Percentiles rank a stretch among this genome's conserved stretches.
Conservation (phyloP, 2,113 vertebrate genomes). For the Callionymus lyra region DNA sequence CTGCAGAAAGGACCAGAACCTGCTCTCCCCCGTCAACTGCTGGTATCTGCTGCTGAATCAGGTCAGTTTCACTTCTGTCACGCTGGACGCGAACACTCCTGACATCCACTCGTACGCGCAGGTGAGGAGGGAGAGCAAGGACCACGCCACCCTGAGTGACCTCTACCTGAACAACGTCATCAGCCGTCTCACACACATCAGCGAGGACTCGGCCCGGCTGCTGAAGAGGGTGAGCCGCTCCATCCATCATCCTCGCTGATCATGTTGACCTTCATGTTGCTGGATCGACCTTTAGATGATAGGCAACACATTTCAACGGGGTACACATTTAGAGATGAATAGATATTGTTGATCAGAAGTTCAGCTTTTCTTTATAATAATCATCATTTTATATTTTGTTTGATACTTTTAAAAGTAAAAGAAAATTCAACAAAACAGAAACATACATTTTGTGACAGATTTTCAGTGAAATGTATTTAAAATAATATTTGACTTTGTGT, state of each 20-base stretch:
- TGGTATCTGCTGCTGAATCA: slow-evolving; percentile 95
- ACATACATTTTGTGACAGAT: too few species aligned
- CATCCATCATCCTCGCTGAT: background rate
- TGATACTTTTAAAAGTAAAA: too few species aligned
- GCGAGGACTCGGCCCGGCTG: slow-evolving; percentile 94
- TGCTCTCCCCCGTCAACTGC: slow-evolving; percentile 94
- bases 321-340: too few species aligned
- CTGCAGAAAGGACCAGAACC: slow-evolving; percentile 91
- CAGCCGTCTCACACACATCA: slow-evolving; percentile 93
- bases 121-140: slow-evolving; percentile 95
- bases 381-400: too few species aligned
- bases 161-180: slow-evolving; percentile 99
- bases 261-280: too few species aligned
- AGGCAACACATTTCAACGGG: too few species aligned
- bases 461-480: too few species aligned
- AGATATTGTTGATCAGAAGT: too few species aligned
- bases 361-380: too few species aligned
- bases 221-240: slow-evolving; percentile 85
- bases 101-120: slow-evolving; percentile 35
- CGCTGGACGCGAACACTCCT: background rate
- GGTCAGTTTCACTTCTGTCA: slow-evolving; percentile 18
- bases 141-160: slow-evolving; percentile 92
- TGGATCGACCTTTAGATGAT: too few species aligned
- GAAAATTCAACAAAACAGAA: too few species aligned
- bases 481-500: too few species aligned